phyloP scores from a whole-genome alignment of 2,113 vertebrate species.

The Phoxinus phoxinus region DNA sequence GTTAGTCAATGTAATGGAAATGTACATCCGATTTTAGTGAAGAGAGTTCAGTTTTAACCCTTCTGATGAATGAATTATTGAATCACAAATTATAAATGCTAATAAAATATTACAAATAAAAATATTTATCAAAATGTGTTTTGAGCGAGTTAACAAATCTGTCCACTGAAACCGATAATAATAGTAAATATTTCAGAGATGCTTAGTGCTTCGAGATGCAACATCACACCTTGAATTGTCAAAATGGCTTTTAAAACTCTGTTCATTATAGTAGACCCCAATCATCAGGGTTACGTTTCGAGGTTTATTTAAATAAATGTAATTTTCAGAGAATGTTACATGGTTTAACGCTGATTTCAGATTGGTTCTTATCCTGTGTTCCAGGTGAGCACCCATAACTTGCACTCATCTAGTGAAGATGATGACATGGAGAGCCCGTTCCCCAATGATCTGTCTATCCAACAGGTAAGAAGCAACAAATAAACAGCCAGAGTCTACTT shows the following conservation, averaged over 20 bases:
- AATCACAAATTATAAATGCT: no score
- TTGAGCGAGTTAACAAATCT: no score
- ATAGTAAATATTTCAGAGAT: neutral
- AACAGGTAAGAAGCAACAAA: constrained; percentile 82
- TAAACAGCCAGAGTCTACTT: neutral
- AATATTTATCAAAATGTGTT: neutral
- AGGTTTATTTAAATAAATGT: neutral
- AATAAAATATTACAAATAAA: no score
- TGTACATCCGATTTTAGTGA: no score
- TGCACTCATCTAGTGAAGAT: constrained; percentile 95
- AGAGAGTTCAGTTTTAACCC: no score
- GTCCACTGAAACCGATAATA: neutral
- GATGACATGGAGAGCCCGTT: constrained; percentile 93
- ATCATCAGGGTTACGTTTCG: neutral
- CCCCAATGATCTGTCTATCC: constrained; percentile 91
- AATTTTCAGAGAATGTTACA: neutral
- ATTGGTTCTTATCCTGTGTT: constrained; percentile 38
- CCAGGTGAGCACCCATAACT: constrained; percentile 93
- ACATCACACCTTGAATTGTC: neutral
- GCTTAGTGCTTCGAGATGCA: neutral
- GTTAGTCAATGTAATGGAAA: neutral
- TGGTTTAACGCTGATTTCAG: constrained; percentile 11
- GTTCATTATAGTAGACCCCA: neutral
- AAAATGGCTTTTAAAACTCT: neutral
- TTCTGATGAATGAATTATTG: no score